Evolutionary conservation across 2,888 invertebrate genomes (phyloP).

Genomic region (Acronicta aceris): DNA sequence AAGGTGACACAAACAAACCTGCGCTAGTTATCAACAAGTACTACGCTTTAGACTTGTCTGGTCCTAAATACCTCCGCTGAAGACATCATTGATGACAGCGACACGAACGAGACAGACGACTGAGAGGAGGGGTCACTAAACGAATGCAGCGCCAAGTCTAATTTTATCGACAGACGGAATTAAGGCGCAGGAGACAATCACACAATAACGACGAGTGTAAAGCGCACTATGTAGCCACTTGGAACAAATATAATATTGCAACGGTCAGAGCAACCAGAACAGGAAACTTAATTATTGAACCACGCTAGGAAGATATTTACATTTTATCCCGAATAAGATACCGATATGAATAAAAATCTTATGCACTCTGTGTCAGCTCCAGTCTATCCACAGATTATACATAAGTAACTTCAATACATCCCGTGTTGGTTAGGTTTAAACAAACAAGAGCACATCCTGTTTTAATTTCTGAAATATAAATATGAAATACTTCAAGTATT

Average conservation of each 20-base stretch:
- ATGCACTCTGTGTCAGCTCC: neutral
- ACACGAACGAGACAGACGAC: slow-evolving; percentile 11
- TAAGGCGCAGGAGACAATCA: slow-evolving; percentile 25
- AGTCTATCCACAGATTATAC: neutral
- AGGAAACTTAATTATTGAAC: slow-evolving; percentile 1
- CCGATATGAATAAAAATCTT: slow-evolving; percentile 3
- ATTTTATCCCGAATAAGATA: neutral
- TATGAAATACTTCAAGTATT: no score
- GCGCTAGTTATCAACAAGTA: neutral
- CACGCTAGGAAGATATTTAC: neutral
- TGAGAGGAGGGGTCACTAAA: slow-evolving; percentile 23
- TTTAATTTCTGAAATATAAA: no score
- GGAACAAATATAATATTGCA: neutral
- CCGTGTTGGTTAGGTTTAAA: neutral
- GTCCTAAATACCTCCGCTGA: slow-evolving; percentile 7
- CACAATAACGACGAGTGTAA: slow-evolving; percentile 9
- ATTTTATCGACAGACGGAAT: slow-evolving; percentile 42
- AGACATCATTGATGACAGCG: slow-evolving; percentile 12
- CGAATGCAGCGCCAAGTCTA: slow-evolving; percentile 39
- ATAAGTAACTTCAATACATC: neutral
- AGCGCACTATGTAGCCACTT: neutral
- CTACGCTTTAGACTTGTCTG: slow-evolving; percentile 2
- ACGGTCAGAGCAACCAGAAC: neutral
- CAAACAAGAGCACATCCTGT: no score
- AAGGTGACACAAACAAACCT: slow-evolving; percentile 1